phyloP scores from a whole-genome alignment of 1,140 invertebrate genomes.

The Papilio aristodemus region DNA sequence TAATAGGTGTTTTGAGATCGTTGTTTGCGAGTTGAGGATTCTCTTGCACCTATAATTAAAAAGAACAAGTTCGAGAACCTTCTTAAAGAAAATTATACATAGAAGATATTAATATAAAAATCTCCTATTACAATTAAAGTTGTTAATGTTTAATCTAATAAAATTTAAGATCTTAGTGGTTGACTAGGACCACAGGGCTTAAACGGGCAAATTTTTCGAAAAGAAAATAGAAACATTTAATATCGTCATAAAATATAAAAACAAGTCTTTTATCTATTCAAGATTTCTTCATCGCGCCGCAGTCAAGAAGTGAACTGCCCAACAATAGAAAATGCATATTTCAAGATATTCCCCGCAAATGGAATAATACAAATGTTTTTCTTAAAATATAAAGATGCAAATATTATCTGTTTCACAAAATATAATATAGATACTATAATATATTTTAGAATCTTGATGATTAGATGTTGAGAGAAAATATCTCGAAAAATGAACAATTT shows the following conservation, averaged over 20 bases:
- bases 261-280: conserved; percentile 1
- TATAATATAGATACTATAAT: background rate
- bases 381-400: conserved; percentile 6
- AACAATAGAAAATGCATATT: conserved; percentile 21
- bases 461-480: no score
- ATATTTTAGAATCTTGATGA: background rate
- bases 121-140: no score
- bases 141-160: no score
- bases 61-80: conserved; percentile 1
- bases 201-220: background rate
- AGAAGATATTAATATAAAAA: background rate
- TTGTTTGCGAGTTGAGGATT: conserved; percentile 66
- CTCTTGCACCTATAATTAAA: conserved; percentile 66
- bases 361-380: background rate
- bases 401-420: background rate
- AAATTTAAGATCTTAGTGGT: no score
- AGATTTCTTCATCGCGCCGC: background rate
- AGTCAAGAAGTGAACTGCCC: conserved; percentile 9
- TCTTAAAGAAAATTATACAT: background rate
- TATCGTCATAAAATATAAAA: conserved; percentile 8
- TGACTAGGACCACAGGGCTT: no score
- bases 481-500: no score
- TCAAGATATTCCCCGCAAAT: conserved; percentile 24
- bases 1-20: conserved; percentile 71
- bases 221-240: background rate